Evolutionary conservation across 2,113 vertebrate genomes (phyloP).

Genomic region (Pholis gunnellus): DNA sequence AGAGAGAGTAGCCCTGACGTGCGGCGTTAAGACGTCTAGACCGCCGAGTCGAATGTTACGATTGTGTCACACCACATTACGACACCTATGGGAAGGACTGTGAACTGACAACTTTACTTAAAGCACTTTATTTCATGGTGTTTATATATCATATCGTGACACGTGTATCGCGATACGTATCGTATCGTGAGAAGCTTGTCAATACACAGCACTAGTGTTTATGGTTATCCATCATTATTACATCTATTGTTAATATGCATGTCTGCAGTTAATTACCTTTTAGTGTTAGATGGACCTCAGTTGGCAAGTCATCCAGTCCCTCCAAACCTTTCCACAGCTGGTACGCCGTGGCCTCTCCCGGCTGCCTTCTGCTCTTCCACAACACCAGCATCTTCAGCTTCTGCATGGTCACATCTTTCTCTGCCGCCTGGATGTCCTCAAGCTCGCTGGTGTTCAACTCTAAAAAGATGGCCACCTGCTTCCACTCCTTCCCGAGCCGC

Average conservation of each 20-base stretch:
- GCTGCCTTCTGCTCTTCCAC: slow-evolving; percentile 83
- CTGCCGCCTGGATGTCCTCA: slow-evolving; percentile 77
- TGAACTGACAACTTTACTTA: too few species aligned
- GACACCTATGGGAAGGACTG: too few species aligned
- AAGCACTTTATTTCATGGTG: too few species aligned
- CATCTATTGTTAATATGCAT: background rate
- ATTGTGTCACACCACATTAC: too few species aligned
- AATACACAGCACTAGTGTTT: background rate
- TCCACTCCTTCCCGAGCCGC: slow-evolving; percentile 84
- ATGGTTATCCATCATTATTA: background rate
- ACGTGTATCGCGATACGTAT: too few species aligned
- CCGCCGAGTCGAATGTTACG: too few species aligned
- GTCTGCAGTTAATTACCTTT: slow-evolving; percentile 73
- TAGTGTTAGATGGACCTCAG: slow-evolving; percentile 78
- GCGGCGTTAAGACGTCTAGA: too few species aligned
- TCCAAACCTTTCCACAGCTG: slow-evolving; percentile 68
- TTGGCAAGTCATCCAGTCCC: slow-evolving; percentile 71
- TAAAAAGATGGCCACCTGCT: slow-evolving; percentile 84
- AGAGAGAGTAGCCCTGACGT: too few species aligned
- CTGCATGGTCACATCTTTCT: slow-evolving; percentile 80
- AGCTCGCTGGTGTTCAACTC: slow-evolving; percentile 80
- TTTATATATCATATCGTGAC: background rate
- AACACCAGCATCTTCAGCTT: slow-evolving; percentile 83
- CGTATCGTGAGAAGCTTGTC: background rate
- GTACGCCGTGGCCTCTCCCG: slow-evolving; percentile 69